phyloP scores from a whole-genome alignment of 1,140 invertebrate species.

The Pogonus chalceus region DNA sequence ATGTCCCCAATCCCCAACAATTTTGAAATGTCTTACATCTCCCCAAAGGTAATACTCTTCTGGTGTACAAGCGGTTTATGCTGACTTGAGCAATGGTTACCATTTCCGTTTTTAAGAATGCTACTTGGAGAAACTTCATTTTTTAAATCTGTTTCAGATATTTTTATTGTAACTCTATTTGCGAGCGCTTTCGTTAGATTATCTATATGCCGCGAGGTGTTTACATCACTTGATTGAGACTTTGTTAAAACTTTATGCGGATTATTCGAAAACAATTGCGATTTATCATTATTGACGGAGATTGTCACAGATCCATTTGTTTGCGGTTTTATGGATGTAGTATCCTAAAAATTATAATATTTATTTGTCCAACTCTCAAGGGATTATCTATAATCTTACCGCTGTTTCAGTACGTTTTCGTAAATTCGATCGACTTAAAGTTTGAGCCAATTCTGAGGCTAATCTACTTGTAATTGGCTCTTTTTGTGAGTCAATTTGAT shows the following conservation, averaged over 20 bases:
- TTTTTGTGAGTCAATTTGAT: conserved; percentile 30
- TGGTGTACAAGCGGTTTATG: conserved; percentile 29
- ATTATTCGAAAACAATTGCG: conserved; percentile 37
- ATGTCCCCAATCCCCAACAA: background rate
- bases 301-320: conserved; percentile 40
- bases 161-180: conserved; percentile 28
- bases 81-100: conserved; percentile 21
- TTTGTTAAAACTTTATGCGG: conserved; percentile 20
- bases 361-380: conserved; percentile 36
- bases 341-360: conserved; percentile 28
- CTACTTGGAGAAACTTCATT: conserved; percentile 27
- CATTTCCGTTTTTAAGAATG: conserved; percentile 31
- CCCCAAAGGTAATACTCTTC: conserved; percentile 37
- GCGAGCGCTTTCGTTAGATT: conserved; percentile 16
- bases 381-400: conserved; percentile 15
- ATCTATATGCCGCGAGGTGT: conserved; percentile 15
- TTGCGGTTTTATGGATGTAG: conserved; percentile 27
- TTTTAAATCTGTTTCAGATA: conserved; percentile 23
- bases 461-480: conserved; percentile 49
- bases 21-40: conserved; percentile 30
- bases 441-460: conserved; percentile 60
- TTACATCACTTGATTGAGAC: conserved; percentile 21
- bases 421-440: conserved; percentile 61
- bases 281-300: conserved; percentile 37
- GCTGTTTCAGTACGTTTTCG: conserved; percentile 54